phyloP scores from a whole-genome alignment of 2,888 invertebrate species.

The Dichetophora obliterata region DNA sequence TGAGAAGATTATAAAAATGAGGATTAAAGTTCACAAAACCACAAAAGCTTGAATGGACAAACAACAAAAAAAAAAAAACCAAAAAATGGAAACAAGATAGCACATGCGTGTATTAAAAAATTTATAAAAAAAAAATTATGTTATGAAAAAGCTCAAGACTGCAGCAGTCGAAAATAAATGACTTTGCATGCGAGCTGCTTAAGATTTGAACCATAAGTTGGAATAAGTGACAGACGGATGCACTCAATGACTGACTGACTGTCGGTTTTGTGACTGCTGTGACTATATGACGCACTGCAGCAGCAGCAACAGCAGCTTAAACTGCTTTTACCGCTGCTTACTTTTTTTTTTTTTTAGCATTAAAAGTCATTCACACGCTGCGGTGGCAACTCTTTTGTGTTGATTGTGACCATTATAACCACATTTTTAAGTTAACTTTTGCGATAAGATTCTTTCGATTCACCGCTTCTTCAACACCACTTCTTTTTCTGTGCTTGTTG shows the following conservation, averaged over 20 bases:
- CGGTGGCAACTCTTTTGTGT: conserved; percentile 9
- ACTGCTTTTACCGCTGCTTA: neutral
- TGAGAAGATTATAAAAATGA: neutral
- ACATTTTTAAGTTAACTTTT: conserved; percentile 12
- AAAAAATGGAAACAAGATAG: neutral
- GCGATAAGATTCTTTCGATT: neutral
- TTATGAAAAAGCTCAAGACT: neutral
- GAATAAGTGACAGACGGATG: neutral
- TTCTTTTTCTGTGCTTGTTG: too few species aligned
- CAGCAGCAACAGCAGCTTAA: neutral
- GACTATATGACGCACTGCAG: neutral
- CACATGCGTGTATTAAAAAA: neutral
- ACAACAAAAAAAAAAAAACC: neutral
- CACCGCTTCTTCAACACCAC: neutral
- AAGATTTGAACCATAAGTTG: neutral
- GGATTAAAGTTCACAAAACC: conserved; percentile 17
- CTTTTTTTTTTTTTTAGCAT: neutral
- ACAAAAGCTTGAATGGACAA: neutral
- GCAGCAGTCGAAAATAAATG: conserved; percentile 2
- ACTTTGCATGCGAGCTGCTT: neutral
- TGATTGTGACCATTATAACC: neutral
- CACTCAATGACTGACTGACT: neutral
- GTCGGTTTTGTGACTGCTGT: too few species aligned
- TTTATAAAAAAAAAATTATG: neutral
- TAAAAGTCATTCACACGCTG: neutral